These are phyloP conservation scores for Sceliomorpha sp. DNA, from an alignment of 2,888 invertebrate species.

Conservation along the genomic window DNA sequence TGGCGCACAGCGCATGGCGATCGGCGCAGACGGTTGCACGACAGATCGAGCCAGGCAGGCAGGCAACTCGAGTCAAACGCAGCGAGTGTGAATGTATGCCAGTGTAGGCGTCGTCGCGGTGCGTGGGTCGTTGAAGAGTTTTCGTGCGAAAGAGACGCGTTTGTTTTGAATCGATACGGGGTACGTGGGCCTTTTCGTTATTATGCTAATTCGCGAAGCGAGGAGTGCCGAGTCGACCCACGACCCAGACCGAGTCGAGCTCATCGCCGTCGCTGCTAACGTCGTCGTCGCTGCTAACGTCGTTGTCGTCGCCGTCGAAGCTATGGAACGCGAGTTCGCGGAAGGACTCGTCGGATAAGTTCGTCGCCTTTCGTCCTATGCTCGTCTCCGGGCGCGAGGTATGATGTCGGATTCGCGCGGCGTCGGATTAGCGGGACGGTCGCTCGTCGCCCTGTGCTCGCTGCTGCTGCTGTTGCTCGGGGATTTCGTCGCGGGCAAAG, in stretches of 20 bases:
- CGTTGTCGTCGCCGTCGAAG: constrained; percentile 11
- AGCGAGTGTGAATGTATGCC: constrained; percentile 2
- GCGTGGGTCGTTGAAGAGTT: constrained; percentile 59
- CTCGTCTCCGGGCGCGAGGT: not conserved
- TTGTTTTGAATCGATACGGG: constrained; percentile 69
- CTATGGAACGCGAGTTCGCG: constrained; percentile 19
- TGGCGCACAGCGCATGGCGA: constrained; percentile 11
- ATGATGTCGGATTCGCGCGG: constrained; percentile 9
- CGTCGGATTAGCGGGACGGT: constrained; percentile 56
- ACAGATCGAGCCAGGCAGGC: constrained; percentile 24
- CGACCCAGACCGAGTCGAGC: constrained; percentile 16
- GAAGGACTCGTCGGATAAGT: not conserved
- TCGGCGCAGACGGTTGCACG: constrained; percentile 5
- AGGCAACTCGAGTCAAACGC: constrained; percentile 52
- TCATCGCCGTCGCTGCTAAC: constrained; percentile 11
- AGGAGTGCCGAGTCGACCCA: constrained; percentile 40
- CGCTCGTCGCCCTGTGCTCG: constrained; percentile 10
- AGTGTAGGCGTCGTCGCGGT: constrained; percentile 61
- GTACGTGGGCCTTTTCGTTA: constrained; percentile 55
- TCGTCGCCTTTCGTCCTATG: not conserved
- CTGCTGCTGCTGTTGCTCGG: constrained; percentile 15
- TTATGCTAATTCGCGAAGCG: constrained; percentile 58
- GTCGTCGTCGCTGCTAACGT: too few species aligned
- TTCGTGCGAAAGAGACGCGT: constrained; percentile 51
- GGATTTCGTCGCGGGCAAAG: constrained; percentile 31